Percentiles rank a stretch among this genome's conserved stretches.
phyloP scores from a whole-genome alignment of 2,113 vertebrate species.

The Charina bottae region DNA sequence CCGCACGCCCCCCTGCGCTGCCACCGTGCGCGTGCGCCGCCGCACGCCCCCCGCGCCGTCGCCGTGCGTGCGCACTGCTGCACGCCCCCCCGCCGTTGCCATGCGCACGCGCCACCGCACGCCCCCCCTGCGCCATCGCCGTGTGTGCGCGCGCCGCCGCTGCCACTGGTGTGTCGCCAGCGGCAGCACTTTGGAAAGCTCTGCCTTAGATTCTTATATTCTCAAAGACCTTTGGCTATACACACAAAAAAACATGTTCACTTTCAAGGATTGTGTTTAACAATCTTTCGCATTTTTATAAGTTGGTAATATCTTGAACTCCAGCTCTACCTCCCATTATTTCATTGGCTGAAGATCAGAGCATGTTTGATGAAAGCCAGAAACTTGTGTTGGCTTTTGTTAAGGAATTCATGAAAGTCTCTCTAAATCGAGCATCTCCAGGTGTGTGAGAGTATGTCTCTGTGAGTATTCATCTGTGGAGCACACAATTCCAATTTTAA shows the following conservation, averaged over 20 bases:
- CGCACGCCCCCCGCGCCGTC: too few species aligned
- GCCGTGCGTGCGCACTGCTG: too few species aligned
- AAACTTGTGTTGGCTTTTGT: slow-evolving; percentile 2
- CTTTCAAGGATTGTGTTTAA: background rate
- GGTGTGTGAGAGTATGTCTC: background rate
- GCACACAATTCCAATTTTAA: background rate
- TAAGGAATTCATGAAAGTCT: slow-evolving; percentile 4
- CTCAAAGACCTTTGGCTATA: background rate
- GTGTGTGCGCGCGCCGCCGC: too few species aligned
- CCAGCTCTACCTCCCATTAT: slow-evolving; percentile 21
- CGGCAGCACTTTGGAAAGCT: too few species aligned
- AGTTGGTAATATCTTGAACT: slow-evolving; percentile 7
- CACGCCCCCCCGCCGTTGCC: too few species aligned
- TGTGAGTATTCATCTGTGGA: background rate
- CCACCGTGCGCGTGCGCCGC: too few species aligned
- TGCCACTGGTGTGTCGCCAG: too few species aligned
- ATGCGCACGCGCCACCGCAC: too few species aligned
- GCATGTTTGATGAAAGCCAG: slow-evolving; percentile 36
- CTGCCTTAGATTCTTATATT: background rate
- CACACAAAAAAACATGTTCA: background rate
- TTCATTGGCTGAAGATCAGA: slow-evolving; percentile 38
- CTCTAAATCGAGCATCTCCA: slow-evolving; percentile 9
- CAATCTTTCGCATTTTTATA: background rate
- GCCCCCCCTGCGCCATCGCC: too few species aligned
- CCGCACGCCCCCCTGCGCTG: too few species aligned